These are phyloP conservation scores for Cylloceria caligata DNA, from an alignment of 2,888 invertebrate species.

Conservation along the genomic window DNA sequence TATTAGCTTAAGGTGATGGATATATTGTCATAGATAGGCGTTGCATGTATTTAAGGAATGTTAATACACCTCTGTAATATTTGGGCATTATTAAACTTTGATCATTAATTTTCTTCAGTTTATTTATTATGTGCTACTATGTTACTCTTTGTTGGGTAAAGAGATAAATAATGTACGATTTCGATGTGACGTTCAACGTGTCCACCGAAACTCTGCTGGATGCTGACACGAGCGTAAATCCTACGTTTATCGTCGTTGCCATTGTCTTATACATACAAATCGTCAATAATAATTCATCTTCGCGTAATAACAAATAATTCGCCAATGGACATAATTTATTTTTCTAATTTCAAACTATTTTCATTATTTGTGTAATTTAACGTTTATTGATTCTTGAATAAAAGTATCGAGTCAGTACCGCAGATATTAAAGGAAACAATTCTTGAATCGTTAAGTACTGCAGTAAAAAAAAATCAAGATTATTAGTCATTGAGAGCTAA, in stretches of 20 bases:
- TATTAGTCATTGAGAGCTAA: neutral
- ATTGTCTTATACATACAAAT: slow-evolving; percentile 30
- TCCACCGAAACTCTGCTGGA: slow-evolving; percentile 26
- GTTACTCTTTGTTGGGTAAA: slow-evolving; percentile 12
- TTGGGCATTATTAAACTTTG: slow-evolving; percentile 79
- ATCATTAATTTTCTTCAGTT: slow-evolving; percentile 57
- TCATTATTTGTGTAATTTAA: slow-evolving; percentile 3
- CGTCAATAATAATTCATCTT: slow-evolving; percentile 41
- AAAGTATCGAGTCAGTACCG: neutral
- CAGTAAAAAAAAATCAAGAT: neutral
- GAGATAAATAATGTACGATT: slow-evolving; percentile 21
- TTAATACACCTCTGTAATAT: slow-evolving; percentile 79
- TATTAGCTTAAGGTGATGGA: slow-evolving; percentile 78
- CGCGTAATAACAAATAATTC: slow-evolving; percentile 26
- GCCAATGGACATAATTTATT: slow-evolving; percentile 19
- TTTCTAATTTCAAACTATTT: slow-evolving; percentile 26
- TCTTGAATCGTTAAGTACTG: neutral
- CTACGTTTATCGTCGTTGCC: slow-evolving; percentile 25
- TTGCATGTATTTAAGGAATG: slow-evolving; percentile 82
- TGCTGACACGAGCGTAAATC: slow-evolving; percentile 6
- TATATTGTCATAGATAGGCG: slow-evolving; percentile 78
- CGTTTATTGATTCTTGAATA: slow-evolving; percentile 9
- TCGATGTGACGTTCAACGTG: slow-evolving; percentile 24
- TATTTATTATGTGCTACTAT: slow-evolving; percentile 52
- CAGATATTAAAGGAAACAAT: neutral